Percentiles rank a stretch among this genome's conserved stretches.
Evolutionary conservation across 2,113 vertebrate genomes (phyloP).

Genomic region (Microcebus tavaratra): DNA sequence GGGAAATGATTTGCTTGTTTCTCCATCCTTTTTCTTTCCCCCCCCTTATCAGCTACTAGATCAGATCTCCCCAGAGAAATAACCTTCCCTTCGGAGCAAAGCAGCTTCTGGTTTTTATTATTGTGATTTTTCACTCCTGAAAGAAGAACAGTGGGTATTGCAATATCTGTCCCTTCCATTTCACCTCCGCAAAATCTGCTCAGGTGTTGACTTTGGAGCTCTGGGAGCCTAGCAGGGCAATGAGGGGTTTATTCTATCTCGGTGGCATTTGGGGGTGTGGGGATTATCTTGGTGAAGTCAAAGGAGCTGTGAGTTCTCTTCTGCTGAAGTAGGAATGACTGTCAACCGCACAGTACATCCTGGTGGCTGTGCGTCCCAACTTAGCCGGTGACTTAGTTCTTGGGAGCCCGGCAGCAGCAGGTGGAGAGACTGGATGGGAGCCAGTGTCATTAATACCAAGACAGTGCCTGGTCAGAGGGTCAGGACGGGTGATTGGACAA

Average conservation of each 20-base stretch:
- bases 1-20: neutral
- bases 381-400: neutral
- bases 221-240: neutral
- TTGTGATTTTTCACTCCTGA: neutral
- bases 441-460: neutral
- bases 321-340: neutral
- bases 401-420: neutral
- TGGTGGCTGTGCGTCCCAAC: neutral
- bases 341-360: neutral
- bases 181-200: neutral
- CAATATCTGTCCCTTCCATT: neutral
- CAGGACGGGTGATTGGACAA: accelerated
- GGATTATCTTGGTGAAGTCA: neutral
- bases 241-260: neutral
- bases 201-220: neutral
- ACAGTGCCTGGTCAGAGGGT: too few species aligned
- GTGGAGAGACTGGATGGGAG: accelerated
- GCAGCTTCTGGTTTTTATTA: neutral
- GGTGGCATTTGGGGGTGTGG: accelerated
- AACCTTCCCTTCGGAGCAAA: neutral
- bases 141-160: neutral
- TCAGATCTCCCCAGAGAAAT: neutral
- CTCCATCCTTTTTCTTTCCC: neutral
- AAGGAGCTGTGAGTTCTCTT: neutral
- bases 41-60: neutral